phyloP scores from a whole-genome alignment of 2,113 vertebrate species.

The Ceyx melanurus region DNA sequence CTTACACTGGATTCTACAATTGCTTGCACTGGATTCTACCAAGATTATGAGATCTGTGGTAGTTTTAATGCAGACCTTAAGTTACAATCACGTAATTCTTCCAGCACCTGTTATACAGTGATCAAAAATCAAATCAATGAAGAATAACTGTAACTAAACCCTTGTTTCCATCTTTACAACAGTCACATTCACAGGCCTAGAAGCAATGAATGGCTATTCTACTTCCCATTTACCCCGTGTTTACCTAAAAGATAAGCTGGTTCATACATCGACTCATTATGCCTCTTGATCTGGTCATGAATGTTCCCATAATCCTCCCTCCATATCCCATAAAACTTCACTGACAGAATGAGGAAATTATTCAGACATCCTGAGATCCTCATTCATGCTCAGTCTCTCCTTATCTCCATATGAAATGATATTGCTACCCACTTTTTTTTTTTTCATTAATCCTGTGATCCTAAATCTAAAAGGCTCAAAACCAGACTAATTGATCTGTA shows the following conservation, averaged over 20 bases:
- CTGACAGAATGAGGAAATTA: slow-evolving; percentile 68
- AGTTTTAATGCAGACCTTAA: neutral
- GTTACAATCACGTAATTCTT: neutral
- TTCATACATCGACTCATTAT: slow-evolving; percentile 88
- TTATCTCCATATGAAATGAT: slow-evolving; percentile 90
- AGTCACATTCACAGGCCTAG: slow-evolving; percentile 22
- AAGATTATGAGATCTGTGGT: neutral
- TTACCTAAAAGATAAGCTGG: slow-evolving; percentile 94
- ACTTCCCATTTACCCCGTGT: slow-evolving; percentile 83
- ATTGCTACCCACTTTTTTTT: slow-evolving; percentile 77
- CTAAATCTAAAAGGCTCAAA: slow-evolving; percentile 77
- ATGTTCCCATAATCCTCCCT: slow-evolving; percentile 95
- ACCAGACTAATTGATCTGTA: slow-evolving; percentile 89
- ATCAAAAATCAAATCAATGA: slow-evolving; percentile 5
- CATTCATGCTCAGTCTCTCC: slow-evolving; percentile 81
- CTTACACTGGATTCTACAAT: neutral
- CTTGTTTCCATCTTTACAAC: slow-evolving; percentile 8
- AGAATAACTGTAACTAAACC: slow-evolving; percentile 53
- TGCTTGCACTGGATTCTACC: neutral
- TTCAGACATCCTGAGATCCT: slow-evolving; percentile 59
- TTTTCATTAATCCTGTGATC: slow-evolving; percentile 80
- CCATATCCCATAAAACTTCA: slow-evolving; percentile 79
- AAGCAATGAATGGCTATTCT: slow-evolving; percentile 43
- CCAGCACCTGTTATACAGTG: neutral
- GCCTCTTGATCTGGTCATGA: slow-evolving; percentile 90